A percentile compares a stretch with the other conserved stretches of the same genome.
phyloP scores from a whole-genome alignment of 1,140 invertebrate species.

The Brachystomella parvula region DNA sequence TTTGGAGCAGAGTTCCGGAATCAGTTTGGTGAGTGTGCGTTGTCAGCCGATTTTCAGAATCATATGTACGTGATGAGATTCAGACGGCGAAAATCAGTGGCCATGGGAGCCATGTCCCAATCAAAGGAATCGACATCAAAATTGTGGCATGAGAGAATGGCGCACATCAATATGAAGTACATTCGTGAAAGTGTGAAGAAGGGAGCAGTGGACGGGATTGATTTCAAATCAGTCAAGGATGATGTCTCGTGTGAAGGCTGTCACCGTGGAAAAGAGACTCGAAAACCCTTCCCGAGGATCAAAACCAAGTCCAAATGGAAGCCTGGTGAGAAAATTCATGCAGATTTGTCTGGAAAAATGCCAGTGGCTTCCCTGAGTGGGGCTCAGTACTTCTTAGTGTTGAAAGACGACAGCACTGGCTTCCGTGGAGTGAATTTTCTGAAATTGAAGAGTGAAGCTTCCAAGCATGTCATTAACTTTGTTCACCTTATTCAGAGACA shows the following conservation, averaged over 20 bases:
- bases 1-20: neutral
- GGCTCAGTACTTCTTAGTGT: constrained; percentile 40
- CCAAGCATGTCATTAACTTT: constrained; percentile 41
- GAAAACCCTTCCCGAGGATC: constrained; percentile 4
- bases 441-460: constrained; percentile 43
- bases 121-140: neutral
- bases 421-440: constrained; percentile 43
- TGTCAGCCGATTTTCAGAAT: constrained; percentile 42
- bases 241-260: constrained; percentile 15
- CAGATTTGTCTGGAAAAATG: constrained; percentile 46
- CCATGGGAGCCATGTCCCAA: neutral
- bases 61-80: constrained; percentile 19
- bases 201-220: constrained; percentile 16
- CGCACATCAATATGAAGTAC: constrained; percentile 22
- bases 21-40: constrained; percentile 36
- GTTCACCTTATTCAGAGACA: constrained; percentile 28
- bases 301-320: neutral
- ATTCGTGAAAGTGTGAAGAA: constrained; percentile 15
- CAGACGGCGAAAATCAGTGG: neutral
- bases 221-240: neutral
- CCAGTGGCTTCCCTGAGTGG: constrained; percentile 41
- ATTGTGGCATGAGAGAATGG: constrained; percentile 21
- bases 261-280: constrained; percentile 4
- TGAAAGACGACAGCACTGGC: constrained; percentile 45
- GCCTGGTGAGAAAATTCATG: constrained; percentile 17